Percentiles rank a stretch among this genome's conserved stretches.
Conservation (phyloP, 2,888 invertebrate genomes). For the Acleris emargana region DNA sequence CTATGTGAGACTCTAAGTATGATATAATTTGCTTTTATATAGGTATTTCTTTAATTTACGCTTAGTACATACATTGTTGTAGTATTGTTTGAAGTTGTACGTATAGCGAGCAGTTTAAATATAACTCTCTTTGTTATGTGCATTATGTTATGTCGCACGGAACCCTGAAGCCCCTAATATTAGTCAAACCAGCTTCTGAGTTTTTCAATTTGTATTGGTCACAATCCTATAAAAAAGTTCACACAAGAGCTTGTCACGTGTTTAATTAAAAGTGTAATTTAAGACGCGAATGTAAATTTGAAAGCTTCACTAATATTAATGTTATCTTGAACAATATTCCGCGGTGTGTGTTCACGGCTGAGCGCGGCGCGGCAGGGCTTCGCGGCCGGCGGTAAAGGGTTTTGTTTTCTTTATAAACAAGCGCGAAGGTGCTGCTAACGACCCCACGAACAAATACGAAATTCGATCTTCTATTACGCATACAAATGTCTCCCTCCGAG, state of each 20-base stretch:
- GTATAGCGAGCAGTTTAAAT: neutral
- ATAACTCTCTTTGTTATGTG: too few relatives aligned
- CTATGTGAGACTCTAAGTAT: too few relatives aligned
- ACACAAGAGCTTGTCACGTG: slow-evolving; percentile 19
- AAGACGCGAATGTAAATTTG: slow-evolving; percentile 12
- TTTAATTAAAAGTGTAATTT: slow-evolving; percentile 28
- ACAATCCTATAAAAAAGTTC: slow-evolving; percentile 20
- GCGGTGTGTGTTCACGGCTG: slow-evolving; percentile 35
- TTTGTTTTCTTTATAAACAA: slow-evolving; percentile 83
- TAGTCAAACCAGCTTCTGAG: slow-evolving; percentile 24
- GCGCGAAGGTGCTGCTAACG: slow-evolving; percentile 80
- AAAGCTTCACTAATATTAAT: slow-evolving; percentile 20
- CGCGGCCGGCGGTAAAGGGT: slow-evolving; percentile 65
- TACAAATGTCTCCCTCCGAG: slow-evolving; percentile 74
- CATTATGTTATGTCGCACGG: neutral
- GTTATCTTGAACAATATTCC: slow-evolving; percentile 24
- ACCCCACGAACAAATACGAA: slow-evolving; percentile 82
- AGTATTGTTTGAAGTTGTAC: too few relatives aligned
- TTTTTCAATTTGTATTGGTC: slow-evolving; percentile 26
- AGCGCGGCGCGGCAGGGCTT: slow-evolving; percentile 55
- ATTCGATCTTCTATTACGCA: slow-evolving; percentile 82
- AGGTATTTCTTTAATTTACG: too few relatives aligned
- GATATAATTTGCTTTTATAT: too few relatives aligned
- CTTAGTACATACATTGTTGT: too few relatives aligned
- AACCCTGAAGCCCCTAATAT: slow-evolving; percentile 2